Percentiles rank a stretch among this genome's conserved stretches.
These are phyloP conservation scores for Rhyacophila brunnea DNA, from an alignment of 1,140 invertebrate genomes.

Conservation along the genomic window DNA sequence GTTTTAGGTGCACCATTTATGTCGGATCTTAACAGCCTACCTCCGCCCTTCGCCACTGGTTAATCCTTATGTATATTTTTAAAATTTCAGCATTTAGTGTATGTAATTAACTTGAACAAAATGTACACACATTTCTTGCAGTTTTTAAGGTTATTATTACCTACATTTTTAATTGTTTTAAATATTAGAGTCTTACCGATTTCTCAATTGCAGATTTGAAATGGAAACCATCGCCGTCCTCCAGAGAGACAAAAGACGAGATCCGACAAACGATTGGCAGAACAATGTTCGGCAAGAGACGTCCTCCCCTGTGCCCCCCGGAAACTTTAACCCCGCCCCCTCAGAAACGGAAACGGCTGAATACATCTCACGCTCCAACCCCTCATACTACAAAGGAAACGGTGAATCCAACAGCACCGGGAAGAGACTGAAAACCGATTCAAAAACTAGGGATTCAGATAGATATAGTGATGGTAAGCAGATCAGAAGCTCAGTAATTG, in stretches of 20 bases:
- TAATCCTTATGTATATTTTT: too few species aligned
- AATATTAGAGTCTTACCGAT: too few species aligned
- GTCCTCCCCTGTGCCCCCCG: slow-evolving; percentile 10
- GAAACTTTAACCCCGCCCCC: slow-evolving; percentile 1
- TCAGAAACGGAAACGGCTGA: slow-evolving; percentile 37
- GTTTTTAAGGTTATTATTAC: too few species aligned
- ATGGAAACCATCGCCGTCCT: slow-evolving; percentile 69
- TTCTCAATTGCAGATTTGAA: slow-evolving; percentile 67
- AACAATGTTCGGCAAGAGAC: slow-evolving; percentile 16
- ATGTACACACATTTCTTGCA: too few species aligned
- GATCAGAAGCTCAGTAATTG: too few species aligned
- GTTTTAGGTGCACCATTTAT: too few species aligned
- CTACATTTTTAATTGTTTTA: too few species aligned
- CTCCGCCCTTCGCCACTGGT: too few species aligned
- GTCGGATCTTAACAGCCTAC: too few species aligned
- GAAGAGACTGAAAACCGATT: slow-evolving; percentile 30
- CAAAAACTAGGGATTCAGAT: slow-evolving; percentile 13
- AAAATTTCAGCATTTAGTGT: too few species aligned
- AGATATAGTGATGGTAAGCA: slow-evolving; percentile 27
- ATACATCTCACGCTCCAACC: slow-evolving; percentile 42
- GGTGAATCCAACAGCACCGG: slow-evolving; percentile 14
- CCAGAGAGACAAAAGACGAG: slow-evolving; percentile 42
- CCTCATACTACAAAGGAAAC: slow-evolving; percentile 8
- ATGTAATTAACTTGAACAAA: too few species aligned
- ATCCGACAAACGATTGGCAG: slow-evolving; percentile 26